phyloP scores from a whole-genome alignment of 2,113 vertebrate genomes.

The cat (Felis catus) region DNA sequence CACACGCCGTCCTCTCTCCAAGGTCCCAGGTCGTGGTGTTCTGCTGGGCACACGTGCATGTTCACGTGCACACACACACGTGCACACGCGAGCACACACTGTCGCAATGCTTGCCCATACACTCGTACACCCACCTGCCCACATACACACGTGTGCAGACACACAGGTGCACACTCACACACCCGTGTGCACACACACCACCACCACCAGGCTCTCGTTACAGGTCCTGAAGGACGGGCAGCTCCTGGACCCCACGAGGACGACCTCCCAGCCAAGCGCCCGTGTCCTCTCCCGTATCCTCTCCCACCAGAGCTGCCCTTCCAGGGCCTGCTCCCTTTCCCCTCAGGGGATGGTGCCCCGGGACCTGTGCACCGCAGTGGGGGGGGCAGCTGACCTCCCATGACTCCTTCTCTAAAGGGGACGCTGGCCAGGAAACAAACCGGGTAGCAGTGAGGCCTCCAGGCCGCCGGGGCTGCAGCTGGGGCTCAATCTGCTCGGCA shows the following conservation, averaged over 20 bases:
- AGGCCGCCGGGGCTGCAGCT: background rate
- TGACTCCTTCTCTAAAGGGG: background rate
- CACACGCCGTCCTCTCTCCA: background rate
- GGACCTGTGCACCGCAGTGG: background rate
- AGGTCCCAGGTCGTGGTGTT: background rate
- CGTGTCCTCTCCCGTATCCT: background rate
- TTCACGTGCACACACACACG: background rate
- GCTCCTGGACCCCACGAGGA: background rate
- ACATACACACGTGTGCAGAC: background rate
- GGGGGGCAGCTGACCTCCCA: background rate
- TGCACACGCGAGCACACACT: background rate
- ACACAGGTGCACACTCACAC: background rate
- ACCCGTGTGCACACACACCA: background rate
- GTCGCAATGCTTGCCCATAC: rapidly evolving
- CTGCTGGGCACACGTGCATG: background rate
- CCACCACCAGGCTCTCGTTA: background rate
- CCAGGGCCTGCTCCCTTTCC: background rate
- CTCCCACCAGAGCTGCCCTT: background rate
- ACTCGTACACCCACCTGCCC: too few relatives aligned
- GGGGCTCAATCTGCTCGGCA: background rate
- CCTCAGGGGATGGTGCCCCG: background rate
- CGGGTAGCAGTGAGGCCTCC: too few relatives aligned
- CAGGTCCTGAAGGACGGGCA: background rate
- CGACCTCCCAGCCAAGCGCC: background rate
- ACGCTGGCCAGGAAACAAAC: too few relatives aligned